phyloP scores from a whole-genome alignment of 64 coral and sea anemone species.

The Hydrozoanthus tunicans region DNA sequence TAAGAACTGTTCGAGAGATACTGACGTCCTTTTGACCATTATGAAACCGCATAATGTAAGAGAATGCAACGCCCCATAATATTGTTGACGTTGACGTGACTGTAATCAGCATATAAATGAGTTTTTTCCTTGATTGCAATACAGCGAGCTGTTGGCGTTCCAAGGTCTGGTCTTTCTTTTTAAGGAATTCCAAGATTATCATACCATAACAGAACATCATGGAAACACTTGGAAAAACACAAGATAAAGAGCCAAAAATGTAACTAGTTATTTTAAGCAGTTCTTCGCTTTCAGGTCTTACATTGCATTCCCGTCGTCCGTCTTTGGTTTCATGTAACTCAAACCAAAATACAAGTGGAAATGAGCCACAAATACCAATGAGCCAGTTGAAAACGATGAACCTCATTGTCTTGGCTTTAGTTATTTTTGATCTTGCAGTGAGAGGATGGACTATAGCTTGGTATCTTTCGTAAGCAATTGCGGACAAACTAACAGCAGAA shows the following conservation, averaged over 20 bases:
- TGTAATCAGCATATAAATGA: neutral
- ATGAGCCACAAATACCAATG: neutral
- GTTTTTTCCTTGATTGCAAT: neutral
- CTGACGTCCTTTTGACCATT: too few species aligned
- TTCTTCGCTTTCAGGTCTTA: neutral
- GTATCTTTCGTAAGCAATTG: slow-evolving; percentile 27
- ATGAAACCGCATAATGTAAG: neutral
- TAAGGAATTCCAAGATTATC: neutral
- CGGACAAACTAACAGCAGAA: neutral
- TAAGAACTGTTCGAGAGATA: neutral
- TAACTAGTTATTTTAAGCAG: neutral
- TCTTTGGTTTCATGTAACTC: neutral
- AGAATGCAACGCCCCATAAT: neutral
- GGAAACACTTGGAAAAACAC: neutral
- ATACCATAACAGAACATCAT: neutral
- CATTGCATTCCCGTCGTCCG: neutral
- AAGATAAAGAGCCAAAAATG: neutral
- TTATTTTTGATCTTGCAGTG: slow-evolving; percentile 4
- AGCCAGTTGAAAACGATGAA: neutral
- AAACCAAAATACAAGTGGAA: neutral
- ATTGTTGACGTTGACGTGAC: neutral
- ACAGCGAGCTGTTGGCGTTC: neutral
- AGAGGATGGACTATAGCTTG: slow-evolving; percentile 14
- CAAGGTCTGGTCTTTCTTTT: neutral
- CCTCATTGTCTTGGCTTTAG: neutral